These are phyloP conservation scores for Ptiloglossa arizonensis DNA, from an alignment of 1,140 invertebrate species.

Conservation along the genomic window DNA sequence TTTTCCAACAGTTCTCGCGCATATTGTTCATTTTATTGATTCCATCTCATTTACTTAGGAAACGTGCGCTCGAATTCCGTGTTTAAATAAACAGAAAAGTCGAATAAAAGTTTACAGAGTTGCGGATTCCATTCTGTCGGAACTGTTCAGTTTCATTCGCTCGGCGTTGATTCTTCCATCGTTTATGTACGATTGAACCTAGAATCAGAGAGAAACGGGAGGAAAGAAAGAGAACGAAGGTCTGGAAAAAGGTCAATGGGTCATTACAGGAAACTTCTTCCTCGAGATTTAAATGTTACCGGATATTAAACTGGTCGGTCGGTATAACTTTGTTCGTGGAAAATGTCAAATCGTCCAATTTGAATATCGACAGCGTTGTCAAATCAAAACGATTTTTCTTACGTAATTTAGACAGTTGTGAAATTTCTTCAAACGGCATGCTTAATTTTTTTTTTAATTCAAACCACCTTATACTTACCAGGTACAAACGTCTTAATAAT, in stretches of 20 bases:
- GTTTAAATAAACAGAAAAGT: not conserved
- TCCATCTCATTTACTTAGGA: too few species aligned
- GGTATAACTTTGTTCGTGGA: conserved; percentile 29
- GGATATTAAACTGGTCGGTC: conserved; percentile 55
- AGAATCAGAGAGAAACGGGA: not conserved
- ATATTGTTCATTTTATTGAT: not conserved
- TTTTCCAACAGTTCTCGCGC: not conserved
- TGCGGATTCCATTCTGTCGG: conserved; percentile 1
- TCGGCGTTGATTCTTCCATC: not conserved
- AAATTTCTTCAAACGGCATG: conserved; percentile 1
- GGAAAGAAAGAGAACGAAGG: conserved; percentile 1
- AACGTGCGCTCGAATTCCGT: not conserved
- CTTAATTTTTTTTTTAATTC: not conserved
- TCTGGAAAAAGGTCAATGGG: conserved; percentile 41
- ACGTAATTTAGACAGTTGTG: conserved; percentile 28
- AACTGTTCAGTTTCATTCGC: conserved; percentile 4
- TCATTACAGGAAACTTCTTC: conserved; percentile 36
- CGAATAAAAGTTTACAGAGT: not conserved
- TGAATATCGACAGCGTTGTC: conserved; percentile 27
- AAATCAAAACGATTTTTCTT: conserved; percentile 25
- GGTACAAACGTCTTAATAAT: too few species aligned
- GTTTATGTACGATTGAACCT: conserved; percentile 1
- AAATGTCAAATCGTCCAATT: conserved; percentile 58
- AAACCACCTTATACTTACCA: too few species aligned
- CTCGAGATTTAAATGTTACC: conserved; percentile 47